Conservation (phyloP, 2,797 vertebrate species). For the Diplodus sargus region DNA sequence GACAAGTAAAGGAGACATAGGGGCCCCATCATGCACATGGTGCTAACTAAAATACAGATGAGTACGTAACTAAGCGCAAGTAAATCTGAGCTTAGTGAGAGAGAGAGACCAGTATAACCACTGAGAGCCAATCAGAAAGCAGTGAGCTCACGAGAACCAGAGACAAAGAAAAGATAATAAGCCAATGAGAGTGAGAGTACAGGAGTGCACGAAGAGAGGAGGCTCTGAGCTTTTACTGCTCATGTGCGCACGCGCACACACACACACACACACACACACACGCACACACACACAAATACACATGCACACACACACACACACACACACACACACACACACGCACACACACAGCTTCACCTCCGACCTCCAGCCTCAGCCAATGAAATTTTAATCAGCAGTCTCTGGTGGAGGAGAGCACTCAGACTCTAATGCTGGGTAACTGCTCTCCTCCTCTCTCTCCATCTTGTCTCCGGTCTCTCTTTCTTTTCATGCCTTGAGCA, state of each 20-base stretch:
- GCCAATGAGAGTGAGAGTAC: conserved; percentile 46
- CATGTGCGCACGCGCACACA: conserved; percentile 15
- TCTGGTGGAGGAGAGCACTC: conserved; percentile 82
- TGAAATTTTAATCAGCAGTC: conserved; percentile 87
- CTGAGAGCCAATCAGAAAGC: conserved; percentile 48
- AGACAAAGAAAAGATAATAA: conserved; percentile 61
- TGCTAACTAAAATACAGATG: background rate
- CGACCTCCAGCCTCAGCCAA: conserved; percentile 76
- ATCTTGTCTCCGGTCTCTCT: conserved; percentile 57
- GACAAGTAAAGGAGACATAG: background rate
- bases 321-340: conserved; percentile 39
- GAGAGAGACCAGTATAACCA: background rate
- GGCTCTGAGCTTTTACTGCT: conserved; percentile 37
- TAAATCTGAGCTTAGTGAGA: no score
- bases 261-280: conserved; percentile 40
- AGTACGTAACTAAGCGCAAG: background rate
- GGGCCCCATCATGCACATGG: background rate
- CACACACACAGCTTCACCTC: conserved; percentile 58
- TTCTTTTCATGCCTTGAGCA: conserved; percentile 70
- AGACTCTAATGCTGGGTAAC: conserved; percentile 85
- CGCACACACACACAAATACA: no score
- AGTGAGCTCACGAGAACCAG: conserved; percentile 32
- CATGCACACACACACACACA: conserved; percentile 41
- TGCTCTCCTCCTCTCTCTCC: conserved; percentile 43
- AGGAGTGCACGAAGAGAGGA: conserved; percentile 44